phyloP scores from a whole-genome alignment of 2,113 vertebrate species.

The mouse (Mus musculus) region GRCm39 chr16:36743501-36744000 shows the following conservation, averaged over 20 bases:
- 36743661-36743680: background rate
- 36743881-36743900: background rate
- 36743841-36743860: no score
- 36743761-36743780: background rate
- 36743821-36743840: conserved; percentile 12
- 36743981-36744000: conserved; percentile 69
- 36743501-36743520: background rate
- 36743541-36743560: background rate
- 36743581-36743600: conserved; percentile 24
- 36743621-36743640: background rate
- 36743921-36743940: conserved; percentile 25
- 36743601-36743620: background rate
- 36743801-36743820: conserved; percentile 8
- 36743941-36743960: background rate
- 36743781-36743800: background rate
- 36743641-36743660: conserved; percentile 23
- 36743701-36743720: background rate
- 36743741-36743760: background rate
- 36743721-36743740: background rate
- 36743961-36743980: conserved; percentile 60
- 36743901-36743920: conserved; percentile 49
- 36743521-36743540: background rate
- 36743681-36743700: background rate
- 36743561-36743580: background rate
- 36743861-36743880: background rate